Evolutionary conservation across 2,113 vertebrate species (phyloP), one percentile per base, ranked within the genome.

Genomic region (Rattus norvegicus): DNA sequence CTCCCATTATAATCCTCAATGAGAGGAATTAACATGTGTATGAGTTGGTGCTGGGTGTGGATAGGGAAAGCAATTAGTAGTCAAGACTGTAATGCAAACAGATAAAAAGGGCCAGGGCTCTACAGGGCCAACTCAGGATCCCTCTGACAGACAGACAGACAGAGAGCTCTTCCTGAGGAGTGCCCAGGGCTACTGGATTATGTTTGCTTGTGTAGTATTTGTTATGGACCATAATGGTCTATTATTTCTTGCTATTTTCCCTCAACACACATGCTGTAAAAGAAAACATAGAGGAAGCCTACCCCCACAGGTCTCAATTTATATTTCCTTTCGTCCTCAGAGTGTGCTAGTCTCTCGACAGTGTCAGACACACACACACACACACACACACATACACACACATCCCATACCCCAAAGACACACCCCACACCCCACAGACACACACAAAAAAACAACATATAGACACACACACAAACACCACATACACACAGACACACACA

Each of bases 221-320:
- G n/a, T 87, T 92, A 91, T 61, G 16, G 69, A 93, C 84, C 69
- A 88, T 95, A 96, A 96, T 97, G 97, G 95, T 65, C 70, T 77
- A 26, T 77, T 95, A 26, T 77, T 95, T 96, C 94, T 95, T 93
- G 88, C 59, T 56, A 49, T 90, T 73, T 92, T 90, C 70, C 56
- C 86, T 90, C 92, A 81, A 63, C 47, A 86, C 75, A 79, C 54
- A 86, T n/a, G 85, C 76, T 92, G n/a, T 87, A 88, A 91, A 85
- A 90, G 87, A 90, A 93, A 91, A 75, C 75, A 86, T 63, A 67
- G 92, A 76, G 85, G 63, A 92, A 19, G 24, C 36, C 39, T 47
- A 36, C 52, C 85, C 91, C 95, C 73, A 87, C 76, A 96, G 26
- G 36, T 81, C 87, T 79, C 93, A 96, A 70, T 52, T 93, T 92